These are phyloP conservation scores for Achroia grisella DNA, from an alignment of 1,140 invertebrate species.

Conservation along the genomic window DNA sequence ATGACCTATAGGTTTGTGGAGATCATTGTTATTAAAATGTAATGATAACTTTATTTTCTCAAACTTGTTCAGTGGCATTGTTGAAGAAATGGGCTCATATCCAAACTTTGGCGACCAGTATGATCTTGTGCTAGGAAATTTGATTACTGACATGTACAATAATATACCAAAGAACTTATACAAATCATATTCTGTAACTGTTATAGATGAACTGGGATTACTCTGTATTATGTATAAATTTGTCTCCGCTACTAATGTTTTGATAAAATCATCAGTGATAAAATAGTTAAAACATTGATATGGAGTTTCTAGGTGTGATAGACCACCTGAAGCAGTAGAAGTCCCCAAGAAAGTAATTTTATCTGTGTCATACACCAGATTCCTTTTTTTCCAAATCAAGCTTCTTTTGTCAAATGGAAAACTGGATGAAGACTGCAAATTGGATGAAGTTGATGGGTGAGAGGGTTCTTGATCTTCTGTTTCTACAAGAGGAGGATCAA, in stretches of 20 bases:
- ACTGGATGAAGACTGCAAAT: constrained; percentile 22
- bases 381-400: constrained; percentile 37
- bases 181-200: constrained; percentile 34
- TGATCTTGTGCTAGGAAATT: constrained; percentile 38
- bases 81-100: constrained; percentile 37
- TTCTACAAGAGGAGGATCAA: constrained; percentile 37
- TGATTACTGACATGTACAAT: constrained; percentile 37
- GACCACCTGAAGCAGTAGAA: constrained; percentile 37
- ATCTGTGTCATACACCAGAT: constrained; percentile 37
- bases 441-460: constrained; percentile 20
- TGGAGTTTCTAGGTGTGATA: constrained; percentile 36
- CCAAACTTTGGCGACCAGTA: constrained; percentile 35
- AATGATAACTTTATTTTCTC: constrained; percentile 35
- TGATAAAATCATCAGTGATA: constrained; percentile 34
- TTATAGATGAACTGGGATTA: constrained; percentile 34
- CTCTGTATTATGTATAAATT: constrained; percentile 39
- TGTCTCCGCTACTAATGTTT: constrained; percentile 33
- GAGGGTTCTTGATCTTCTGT: constrained; percentile 30
- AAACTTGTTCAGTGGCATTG: constrained; percentile 37
- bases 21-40: constrained; percentile 26
- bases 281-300: constrained; percentile 44
- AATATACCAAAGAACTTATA: constrained; percentile 42
- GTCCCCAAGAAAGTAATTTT: constrained; percentile 39
- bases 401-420: constrained; percentile 36
- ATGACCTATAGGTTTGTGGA: constrained; percentile 28